Percentiles rank a stretch among this genome's conserved stretches.
Conservation (phyloP, 2,888 invertebrate genomes). For the Stomorhina lunata region DNA sequence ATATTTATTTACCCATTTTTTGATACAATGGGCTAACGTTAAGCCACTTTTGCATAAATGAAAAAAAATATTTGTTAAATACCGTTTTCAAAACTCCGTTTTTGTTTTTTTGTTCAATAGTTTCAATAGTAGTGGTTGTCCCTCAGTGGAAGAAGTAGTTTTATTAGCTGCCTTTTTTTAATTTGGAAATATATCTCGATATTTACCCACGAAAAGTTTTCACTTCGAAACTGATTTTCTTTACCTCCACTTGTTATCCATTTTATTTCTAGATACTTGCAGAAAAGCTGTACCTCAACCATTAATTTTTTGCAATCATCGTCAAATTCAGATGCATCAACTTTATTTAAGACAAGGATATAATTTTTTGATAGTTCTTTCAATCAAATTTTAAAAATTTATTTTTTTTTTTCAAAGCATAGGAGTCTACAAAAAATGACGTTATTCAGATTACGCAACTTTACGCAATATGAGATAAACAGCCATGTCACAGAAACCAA, state of each 20-base stretch:
- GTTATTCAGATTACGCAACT: constrained; percentile 14
- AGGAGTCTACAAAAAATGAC: constrained; percentile 6
- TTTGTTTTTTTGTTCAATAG: no score
- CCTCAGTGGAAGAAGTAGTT: not conserved
- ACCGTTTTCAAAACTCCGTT: no score
- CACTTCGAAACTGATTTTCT: constrained; percentile 3
- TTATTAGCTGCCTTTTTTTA: not conserved
- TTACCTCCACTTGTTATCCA: not conserved
- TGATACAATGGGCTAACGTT: no score
- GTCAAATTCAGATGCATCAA: no score
- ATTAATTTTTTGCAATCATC: not conserved
- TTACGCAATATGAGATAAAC: not conserved
- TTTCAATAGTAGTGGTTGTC: no score
- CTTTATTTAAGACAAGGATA: constrained; percentile 8
- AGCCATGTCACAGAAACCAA: no score
- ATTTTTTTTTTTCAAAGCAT: constrained; percentile 3
- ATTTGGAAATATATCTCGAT: not conserved
- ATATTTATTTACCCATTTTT: no score
- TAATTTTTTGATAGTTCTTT: constrained; percentile 10
- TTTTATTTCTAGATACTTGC: not conserved
- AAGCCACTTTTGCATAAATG: no score
- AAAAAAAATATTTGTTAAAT: no score
- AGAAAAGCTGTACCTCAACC: not conserved
- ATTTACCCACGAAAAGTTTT: not conserved
- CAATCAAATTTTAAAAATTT: constrained; percentile 11